phyloP scores from a whole-genome alignment of 2,797 vertebrate genomes.

The Clarias pachynema region DNA sequence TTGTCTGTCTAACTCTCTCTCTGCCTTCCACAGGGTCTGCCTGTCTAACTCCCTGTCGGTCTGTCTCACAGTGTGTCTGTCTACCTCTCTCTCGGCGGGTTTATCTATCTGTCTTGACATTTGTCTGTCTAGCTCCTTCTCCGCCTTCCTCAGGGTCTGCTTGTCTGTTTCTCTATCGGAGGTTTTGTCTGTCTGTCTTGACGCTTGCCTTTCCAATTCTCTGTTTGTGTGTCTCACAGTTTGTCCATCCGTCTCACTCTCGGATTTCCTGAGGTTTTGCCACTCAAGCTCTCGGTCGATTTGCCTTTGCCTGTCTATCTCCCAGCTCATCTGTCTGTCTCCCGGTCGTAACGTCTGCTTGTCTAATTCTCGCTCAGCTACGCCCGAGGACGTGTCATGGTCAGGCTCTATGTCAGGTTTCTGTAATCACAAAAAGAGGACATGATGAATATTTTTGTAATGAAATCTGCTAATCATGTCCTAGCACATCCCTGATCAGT shows the following conservation, averaged over 20 bases:
- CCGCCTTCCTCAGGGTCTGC: slow-evolving; percentile 59
- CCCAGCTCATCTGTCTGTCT: slow-evolving; percentile 64
- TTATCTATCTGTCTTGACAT: slow-evolving; percentile 30
- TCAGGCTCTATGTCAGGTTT: slow-evolving; percentile 66
- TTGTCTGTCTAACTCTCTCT: slow-evolving; percentile 42
- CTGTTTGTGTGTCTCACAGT: slow-evolving; percentile 29
- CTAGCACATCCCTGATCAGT: background rate
- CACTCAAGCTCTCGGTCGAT: slow-evolving; percentile 28
- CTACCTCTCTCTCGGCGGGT: slow-evolving; percentile 15
- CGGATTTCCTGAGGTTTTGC: slow-evolving; percentile 27
- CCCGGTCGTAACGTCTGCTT: slow-evolving; percentile 17
- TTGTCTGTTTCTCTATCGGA: slow-evolving; percentile 27
- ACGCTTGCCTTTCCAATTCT: slow-evolving; percentile 30
- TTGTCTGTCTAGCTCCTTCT: slow-evolving; percentile 41
- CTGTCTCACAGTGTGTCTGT: slow-evolving; percentile 46
- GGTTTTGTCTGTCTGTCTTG: slow-evolving; percentile 28
- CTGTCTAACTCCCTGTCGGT: slow-evolving; percentile 41
- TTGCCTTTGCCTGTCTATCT: slow-evolving; percentile 44
- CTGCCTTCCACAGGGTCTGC: slow-evolving; percentile 61
- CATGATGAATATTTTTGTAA: background rate
- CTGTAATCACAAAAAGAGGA: slow-evolving; percentile 60
- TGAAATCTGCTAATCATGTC: too few relatives aligned
- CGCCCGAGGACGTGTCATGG: slow-evolving; percentile 59
- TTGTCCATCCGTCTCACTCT: slow-evolving; percentile 31
- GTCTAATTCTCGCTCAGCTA: slow-evolving; percentile 47